Conservation (phyloP, 1,140 invertebrate species). For the Drosophila ficusphila region DNA sequence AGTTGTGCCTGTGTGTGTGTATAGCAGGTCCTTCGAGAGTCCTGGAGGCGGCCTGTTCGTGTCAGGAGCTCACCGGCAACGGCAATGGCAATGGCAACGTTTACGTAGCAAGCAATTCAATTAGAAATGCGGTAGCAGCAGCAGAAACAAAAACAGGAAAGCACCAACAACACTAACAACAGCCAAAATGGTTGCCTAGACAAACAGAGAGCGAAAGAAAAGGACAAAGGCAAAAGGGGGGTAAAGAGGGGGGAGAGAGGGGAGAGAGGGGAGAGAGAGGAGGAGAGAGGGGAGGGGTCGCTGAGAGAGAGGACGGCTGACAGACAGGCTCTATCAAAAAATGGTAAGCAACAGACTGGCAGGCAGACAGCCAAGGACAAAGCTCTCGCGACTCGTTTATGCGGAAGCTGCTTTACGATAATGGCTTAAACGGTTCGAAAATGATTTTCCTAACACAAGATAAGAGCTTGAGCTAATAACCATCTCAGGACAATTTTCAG, state of each 20-base stretch:
- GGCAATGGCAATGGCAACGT: constrained; percentile 45
- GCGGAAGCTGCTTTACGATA: constrained; percentile 27
- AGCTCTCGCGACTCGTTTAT: constrained; percentile 34
- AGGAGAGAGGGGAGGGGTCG: neutral
- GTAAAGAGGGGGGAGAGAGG: too few species aligned
- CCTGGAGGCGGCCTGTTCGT: constrained; percentile 35
- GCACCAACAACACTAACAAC: constrained; percentile 35
- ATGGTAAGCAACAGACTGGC: constrained; percentile 57
- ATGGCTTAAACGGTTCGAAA: constrained; percentile 13
- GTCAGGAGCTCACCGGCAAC: constrained; percentile 14
- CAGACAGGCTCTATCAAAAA: constrained; percentile 63
- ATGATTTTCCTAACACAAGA: neutral
- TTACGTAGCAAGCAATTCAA: constrained; percentile 79
- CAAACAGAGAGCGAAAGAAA: constrained; percentile 46
- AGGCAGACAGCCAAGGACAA: constrained; percentile 40
- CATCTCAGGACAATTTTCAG: too few species aligned
- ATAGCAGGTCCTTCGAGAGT: neutral
- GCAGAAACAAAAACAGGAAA: constrained; percentile 45
- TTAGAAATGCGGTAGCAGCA: constrained; percentile 71
- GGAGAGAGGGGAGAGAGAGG: neutral
- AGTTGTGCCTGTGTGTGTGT: neutral
- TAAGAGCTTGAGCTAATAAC: too few species aligned
- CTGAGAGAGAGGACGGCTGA: constrained; percentile 26
- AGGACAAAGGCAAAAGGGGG: constrained; percentile 27
- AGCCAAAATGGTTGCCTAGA: constrained; percentile 67